A percentile compares a stretch with the other conserved stretches of the same genome.
Evolutionary conservation across 2,797 vertebrate species (phyloP).

Genomic region (Menidia menidia): DNA sequence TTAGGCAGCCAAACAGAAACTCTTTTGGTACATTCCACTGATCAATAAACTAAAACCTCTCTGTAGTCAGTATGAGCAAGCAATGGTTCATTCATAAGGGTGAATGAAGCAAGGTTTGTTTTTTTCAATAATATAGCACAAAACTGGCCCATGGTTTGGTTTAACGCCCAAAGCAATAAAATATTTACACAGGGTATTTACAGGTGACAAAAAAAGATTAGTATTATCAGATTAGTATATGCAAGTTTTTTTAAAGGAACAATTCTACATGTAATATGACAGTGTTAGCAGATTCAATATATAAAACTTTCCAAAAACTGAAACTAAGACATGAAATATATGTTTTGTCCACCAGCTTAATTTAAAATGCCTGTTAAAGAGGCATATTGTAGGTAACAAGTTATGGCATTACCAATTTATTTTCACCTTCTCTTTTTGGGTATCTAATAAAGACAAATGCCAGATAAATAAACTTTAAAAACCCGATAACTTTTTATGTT

Average conservation of each 20-base stretch:
- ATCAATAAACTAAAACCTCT: too few relatives aligned
- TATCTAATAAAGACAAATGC: constrained; percentile 50
- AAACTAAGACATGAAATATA: not conserved
- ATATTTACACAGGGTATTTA: too few relatives aligned
- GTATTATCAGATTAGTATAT: too few relatives aligned
- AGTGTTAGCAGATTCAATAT: not conserved
- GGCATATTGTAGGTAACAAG: constrained; percentile 14
- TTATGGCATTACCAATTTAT: constrained; percentile 31
- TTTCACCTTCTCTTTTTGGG: constrained; percentile 26
- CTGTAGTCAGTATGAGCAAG: too few relatives aligned
- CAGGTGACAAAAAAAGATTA: too few relatives aligned
- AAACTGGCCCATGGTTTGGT: too few relatives aligned
- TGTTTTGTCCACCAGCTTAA: not conserved
- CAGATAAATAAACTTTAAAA: constrained; percentile 44
- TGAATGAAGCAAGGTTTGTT: too few relatives aligned
- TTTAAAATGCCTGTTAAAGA: constrained; percentile 9
- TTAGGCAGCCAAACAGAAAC: not conserved
- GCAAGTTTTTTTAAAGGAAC: too few relatives aligned
- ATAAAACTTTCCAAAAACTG: not conserved
- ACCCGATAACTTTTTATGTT: constrained; percentile 53
- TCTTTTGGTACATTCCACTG: not conserved
- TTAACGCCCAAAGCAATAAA: too few relatives aligned
- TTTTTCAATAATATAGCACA: too few relatives aligned
- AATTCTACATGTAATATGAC: too few relatives aligned
- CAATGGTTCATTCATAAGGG: too few relatives aligned